Evolutionary conservation across 2,113 vertebrate genomes (phyloP), one percentile per base, ranked within the genome.

Genomic region (Sardina pilchardus): DNA sequence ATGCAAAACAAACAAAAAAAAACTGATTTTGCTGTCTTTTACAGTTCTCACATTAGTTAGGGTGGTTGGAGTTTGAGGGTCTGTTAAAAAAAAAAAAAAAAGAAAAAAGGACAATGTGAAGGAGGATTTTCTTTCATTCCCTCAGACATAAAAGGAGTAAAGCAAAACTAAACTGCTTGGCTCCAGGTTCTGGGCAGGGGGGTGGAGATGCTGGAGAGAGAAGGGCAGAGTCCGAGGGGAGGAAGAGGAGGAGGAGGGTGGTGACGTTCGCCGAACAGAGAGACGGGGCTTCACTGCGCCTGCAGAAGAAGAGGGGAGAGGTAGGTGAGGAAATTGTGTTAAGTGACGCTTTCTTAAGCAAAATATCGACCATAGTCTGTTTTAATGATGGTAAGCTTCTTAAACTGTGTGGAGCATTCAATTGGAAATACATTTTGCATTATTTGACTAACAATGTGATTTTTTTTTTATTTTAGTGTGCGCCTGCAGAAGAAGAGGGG

Each of bases 261-360:
- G 63, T 82, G 84, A 24, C 48, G 53, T 16, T 50, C 42, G 82
- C 45, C 43, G 84, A 80, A 26, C 34, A 48, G 24, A 14, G 36
- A 14, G 47, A 48, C 14, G 6, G 17, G 21, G 3, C n/a, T 88
- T 94, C 92, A 96, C 92, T 95, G 94, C 53, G 92, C 92, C 95
- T 96, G 92, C 80, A 93, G 93, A 19, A 86, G 88, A 50, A 42
- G 39, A 42, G 4, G 39, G 39, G 39, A 42, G 39, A 42, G 39
- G 39, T 2, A 42, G 39, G 39, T 42, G 4, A 42, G 4, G 3
- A 17, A 34, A 8, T 50, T 1, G 10, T 39, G 39, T 39, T 4
- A 4, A n/a, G n/a, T n/a, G n/a, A n/a, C n/a, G n/a, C n/a, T n/a
- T n/a, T n/a, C n/a, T n/a, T n/a, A n/a, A n/a, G n/a, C n/a, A n/a